Evolutionary conservation across 2,797 vertebrate genomes (phyloP).

Genomic region (Pangasius sanitwongsei): DNA sequence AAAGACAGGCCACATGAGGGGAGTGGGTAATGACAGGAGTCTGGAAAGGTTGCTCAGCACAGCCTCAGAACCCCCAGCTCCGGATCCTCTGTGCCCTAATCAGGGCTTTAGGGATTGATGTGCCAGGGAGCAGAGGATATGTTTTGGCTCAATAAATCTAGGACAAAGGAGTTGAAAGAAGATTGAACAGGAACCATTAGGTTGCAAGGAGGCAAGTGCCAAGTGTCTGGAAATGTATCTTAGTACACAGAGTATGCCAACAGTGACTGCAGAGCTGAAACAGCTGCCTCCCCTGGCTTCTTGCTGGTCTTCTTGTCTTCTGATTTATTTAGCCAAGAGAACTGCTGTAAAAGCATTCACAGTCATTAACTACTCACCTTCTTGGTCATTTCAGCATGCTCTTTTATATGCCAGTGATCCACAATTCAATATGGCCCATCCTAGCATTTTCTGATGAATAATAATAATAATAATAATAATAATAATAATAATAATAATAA

Average conservation of each 20-base stretch:
- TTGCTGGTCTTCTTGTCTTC: neutral
- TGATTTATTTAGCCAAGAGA: neutral
- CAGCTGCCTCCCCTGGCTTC: neutral
- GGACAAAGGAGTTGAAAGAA: neutral
- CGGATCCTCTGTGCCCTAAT: neutral
- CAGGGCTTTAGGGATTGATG: conserved; percentile 4
- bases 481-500: too few relatives aligned
- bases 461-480: neutral
- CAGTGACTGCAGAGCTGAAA: neutral
- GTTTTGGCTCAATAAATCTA: neutral
- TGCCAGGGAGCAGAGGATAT: neutral
- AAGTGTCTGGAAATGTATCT: conserved; percentile 1
- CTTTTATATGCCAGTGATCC: neutral
- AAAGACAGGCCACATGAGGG: neutral
- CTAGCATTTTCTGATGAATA: neutral
- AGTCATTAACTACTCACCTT: neutral
- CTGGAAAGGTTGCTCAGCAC: neutral
- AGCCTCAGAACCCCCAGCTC: neutral
- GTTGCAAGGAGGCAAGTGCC: neutral
- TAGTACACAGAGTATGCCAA: neutral
- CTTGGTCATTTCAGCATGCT: neutral
- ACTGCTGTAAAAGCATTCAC: neutral
- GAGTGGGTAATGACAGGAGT: neutral
- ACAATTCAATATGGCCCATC: neutral
- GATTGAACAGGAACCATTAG: neutral